A percentile compares a stretch with the other conserved stretches of the same genome.
Conservation (phyloP, 2,888 invertebrate genomes). For the Linnaemya vulpina region DNA sequence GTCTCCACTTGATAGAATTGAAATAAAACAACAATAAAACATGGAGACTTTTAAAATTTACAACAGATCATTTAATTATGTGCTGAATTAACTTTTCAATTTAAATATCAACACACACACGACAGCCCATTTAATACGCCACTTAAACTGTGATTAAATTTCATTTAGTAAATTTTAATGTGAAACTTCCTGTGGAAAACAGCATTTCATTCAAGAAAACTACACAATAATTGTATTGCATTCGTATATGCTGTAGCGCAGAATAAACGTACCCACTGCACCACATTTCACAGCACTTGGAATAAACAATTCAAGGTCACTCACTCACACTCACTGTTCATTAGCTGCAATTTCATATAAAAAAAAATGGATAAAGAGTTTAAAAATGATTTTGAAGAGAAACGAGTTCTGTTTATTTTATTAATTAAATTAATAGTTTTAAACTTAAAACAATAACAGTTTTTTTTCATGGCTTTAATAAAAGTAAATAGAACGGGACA, state of each 20-base stretch:
- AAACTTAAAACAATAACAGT: no score
- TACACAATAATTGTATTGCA: background rate
- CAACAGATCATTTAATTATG: background rate
- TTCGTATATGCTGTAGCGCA: background rate
- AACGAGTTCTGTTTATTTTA: no score
- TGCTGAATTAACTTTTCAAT: background rate
- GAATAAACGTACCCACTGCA: background rate
- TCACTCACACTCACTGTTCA: no score
- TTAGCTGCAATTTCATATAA: no score
- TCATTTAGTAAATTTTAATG: constrained; percentile 23
- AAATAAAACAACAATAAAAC: background rate
- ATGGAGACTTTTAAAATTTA: background rate
- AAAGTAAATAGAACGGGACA: no score
- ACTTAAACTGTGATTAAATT: background rate
- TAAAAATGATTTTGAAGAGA: no score
- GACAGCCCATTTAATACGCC: background rate
- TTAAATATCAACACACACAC: background rate
- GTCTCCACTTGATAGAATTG: background rate
- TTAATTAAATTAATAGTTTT: no score
- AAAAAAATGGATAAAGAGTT: no score
- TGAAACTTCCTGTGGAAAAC: constrained; percentile 19
- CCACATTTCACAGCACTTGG: background rate
- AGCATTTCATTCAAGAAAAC: background rate
- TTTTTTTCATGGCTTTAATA: no score
- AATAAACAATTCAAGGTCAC: background rate